Conservation (phyloP, 2,888 invertebrate species). For the Schizaphis graminum region DNA sequence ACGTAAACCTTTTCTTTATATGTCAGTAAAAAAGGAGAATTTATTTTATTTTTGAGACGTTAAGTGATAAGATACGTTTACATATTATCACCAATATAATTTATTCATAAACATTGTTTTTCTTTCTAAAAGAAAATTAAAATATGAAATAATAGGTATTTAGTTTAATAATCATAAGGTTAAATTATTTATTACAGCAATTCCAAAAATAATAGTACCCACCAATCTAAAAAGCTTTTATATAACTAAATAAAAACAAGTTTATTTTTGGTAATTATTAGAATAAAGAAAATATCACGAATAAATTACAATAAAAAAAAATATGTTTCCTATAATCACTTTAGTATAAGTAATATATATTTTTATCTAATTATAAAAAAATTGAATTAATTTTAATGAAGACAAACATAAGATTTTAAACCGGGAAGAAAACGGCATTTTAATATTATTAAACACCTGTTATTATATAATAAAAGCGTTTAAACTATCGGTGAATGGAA, state of each 20-base stretch:
- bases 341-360: not conserved
- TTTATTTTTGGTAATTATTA: not conserved
- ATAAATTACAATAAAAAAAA: conserved; percentile 39
- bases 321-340: not conserved
- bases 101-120: conserved; percentile 6
- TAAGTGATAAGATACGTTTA: conserved; percentile 43
- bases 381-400: conserved; percentile 48
- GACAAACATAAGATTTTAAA: conserved; percentile 54
- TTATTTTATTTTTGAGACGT: conserved; percentile 27
- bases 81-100: not conserved
- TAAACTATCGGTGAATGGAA: not conserved
- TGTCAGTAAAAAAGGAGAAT: conserved; percentile 26
- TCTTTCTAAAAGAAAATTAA: not conserved
- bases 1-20: conserved; percentile 42
- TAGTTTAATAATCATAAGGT: not conserved
- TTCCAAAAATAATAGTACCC: not conserved
- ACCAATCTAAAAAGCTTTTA: not conserved
- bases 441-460: conserved; percentile 47
- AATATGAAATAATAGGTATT: not conserved
- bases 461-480: conserved; percentile 34
- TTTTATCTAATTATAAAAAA: conserved; percentile 33
- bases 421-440: conserved; percentile 46
- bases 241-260: not conserved
- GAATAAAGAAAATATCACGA: conserved; percentile 38
- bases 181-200: not conserved